Base-by-base conservation (phyloP, 2,888 invertebrate species). In the Yponomeuta plumbellus region DNA sequence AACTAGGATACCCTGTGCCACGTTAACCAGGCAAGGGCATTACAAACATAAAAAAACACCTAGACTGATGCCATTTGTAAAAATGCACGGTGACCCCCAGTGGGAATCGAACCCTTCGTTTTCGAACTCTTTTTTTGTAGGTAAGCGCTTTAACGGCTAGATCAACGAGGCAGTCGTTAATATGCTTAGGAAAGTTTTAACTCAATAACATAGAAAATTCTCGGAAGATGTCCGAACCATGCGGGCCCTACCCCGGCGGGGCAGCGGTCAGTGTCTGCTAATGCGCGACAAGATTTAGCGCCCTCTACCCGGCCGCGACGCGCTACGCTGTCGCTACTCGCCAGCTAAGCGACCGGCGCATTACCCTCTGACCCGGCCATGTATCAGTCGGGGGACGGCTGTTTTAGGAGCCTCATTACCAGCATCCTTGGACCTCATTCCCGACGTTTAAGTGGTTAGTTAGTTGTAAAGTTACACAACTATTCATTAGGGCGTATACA, bases 211-310 rank as follows among this genome's bases (percentile, higher is more conserved):
- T 59, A 11, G 10, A 22, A 13, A 22, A 59, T 22, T 59, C 58
- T 3, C 44, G 3, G 5, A 52, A 52, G 13, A 52, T 17, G 17
- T 17, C 44, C 17, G 13, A 13, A 52, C 8, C 44, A 52, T 52
- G 44, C 3, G 17, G 17, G 44, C 22, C 58, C 11, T 52, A 52
- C 17, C n/a, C 4, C 58, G 2, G 11, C n/a, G 11, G 21, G 21
- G 21, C 23, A 23, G 59, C 22, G 59, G 59, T 22, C 22, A 59
- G 59, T 20, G 58, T 52, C 59, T 23, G 59, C 59, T 62, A 62
- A 62, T 62, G n/a, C 34, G 62, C 10, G 34, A 62, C 39, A 62
- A 62, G 62, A 62, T 62, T 62, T 62, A 62, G 62, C 62, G 26
- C 26, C 34, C 34, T n/a, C 5, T 34, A 10, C 62, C 26, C 20